Base-by-base conservation (phyloP, 1,140 invertebrate genomes). In the Atta colombica region DNA sequence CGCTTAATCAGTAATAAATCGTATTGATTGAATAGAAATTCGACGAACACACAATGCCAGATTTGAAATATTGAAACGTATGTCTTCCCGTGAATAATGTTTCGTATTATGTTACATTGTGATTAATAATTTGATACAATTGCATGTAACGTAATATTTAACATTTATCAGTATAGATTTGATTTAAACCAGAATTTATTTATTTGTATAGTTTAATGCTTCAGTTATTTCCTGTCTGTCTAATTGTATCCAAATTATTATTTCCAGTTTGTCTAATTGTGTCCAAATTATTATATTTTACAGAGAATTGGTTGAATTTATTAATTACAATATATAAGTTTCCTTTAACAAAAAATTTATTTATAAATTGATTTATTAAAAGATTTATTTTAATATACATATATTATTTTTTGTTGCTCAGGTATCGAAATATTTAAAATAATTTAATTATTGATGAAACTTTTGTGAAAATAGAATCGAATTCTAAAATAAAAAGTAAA, bases 121-220 rank as follows among this genome's bases (percentile, higher is more conserved):
- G 39, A 84, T 84, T 61, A 84, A 84, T 72, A 84, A 80, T 80
- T 80, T 55, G 63, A 80, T 81, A 81, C 77, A 81, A 81, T 39
- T 81, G 77, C 77, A n/a, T 69, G 77, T 69, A 81, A 81, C 51
- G 28, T 81, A 69, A 81, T 81, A 81, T 81, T 81, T 69, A 81
- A 75, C 81, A 84, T 84, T 72, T 53, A 75, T 74, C 69, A 49
- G 28, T 63, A 28, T 51, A 65, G 45, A 2, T 39, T 35, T 12
- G 31, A 14, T 45, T 53, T 35, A 51, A 66, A 68, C n/a, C 49
- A 65, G 25, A 58, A 69, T 81, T 81, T 81, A 81, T 81, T 81
- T 45, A 69, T 81, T 81, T 72, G 21, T 78, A 65, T 63, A 49
- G 45, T 31, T 53, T 58, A 58, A 71, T 81, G 49, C 49, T n/a